Percentiles rank a stretch among this genome's conserved stretches.
These are phyloP conservation scores for Drosophila sucinea DNA, from an alignment of 1,140 invertebrate species.

Conservation along the genomic window DNA sequence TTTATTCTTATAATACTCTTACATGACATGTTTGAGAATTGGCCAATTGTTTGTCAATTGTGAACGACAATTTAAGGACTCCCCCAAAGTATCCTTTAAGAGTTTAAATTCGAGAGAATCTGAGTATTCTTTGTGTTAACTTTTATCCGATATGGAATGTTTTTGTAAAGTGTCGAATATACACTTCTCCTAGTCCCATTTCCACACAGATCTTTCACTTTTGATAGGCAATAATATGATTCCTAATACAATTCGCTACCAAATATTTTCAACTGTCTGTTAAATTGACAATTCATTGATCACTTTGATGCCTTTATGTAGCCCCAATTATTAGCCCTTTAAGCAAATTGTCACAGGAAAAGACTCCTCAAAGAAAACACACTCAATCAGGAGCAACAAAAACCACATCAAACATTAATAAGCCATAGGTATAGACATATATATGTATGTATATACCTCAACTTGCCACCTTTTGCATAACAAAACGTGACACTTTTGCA, in stretches of 20 bases:
- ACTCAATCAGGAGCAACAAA: constrained; percentile 43
- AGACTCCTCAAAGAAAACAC: constrained; percentile 11
- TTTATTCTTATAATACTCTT: not conserved
- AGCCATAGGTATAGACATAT: constrained; percentile 4
- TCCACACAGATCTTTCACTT: not conserved
- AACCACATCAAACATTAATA: constrained; percentile 49
- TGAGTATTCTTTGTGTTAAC: too few species aligned
- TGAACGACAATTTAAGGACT: too few species aligned
- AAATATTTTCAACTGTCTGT: not conserved
- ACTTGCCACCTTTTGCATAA: constrained; percentile 20
- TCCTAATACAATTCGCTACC: too few species aligned
- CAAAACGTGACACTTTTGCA: constrained; percentile 23
- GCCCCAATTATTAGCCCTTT: constrained; percentile 18
- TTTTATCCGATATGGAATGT: too few species aligned
- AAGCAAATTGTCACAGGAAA: constrained; percentile 25
- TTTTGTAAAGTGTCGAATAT: too few species aligned
- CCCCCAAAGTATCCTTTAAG: too few species aligned
- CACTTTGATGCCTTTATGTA: constrained; percentile 10
- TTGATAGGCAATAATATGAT: not conserved
- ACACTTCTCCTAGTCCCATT: not conserved
- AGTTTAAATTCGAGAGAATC: too few species aligned
- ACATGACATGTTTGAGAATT: not conserved
- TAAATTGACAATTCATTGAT: constrained; percentile 11
- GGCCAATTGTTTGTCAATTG: not conserved
- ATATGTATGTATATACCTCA: constrained; percentile 3